Evolutionary conservation across 2,797 vertebrate species (phyloP).

Genomic region (Sebastes nivosus): DNA sequence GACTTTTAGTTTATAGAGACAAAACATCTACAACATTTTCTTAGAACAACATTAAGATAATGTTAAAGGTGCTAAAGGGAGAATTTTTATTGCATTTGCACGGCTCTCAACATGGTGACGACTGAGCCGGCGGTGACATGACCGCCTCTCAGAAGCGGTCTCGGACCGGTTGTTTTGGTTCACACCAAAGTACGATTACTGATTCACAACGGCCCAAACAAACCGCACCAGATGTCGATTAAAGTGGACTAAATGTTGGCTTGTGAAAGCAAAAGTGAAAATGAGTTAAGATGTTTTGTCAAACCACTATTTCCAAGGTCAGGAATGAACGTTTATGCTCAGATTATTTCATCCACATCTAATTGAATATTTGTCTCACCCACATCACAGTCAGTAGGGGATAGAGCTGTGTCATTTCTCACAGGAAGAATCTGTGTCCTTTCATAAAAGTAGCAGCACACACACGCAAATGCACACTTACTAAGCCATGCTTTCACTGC

Average conservation of each 20-base stretch:
- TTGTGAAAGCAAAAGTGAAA: too few species aligned
- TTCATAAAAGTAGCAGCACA: conserved; percentile 37
- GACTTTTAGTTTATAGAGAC: too few species aligned
- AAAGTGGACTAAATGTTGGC: too few species aligned
- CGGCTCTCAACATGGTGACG: too few species aligned
- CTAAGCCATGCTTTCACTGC: conserved; percentile 57
- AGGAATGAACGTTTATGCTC: background rate
- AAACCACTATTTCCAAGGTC: background rate
- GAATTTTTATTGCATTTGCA: too few species aligned
- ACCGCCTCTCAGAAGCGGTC: too few species aligned
- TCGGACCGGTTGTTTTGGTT: too few species aligned
- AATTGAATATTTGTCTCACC: background rate
- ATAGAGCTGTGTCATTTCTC: conserved; percentile 31
- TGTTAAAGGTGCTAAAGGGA: background rate
- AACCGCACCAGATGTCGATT: too few species aligned
- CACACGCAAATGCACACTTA: conserved; percentile 22
- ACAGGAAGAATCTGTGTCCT: conserved; percentile 46
- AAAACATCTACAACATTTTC: too few species aligned
- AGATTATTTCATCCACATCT: background rate
- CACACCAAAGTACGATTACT: too few species aligned
- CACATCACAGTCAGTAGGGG: background rate
- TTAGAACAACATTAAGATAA: background rate
- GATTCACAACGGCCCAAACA: too few species aligned
- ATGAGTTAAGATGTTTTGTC: background rate
- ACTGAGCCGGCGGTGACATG: too few species aligned